Evolutionary conservation across 2,113 vertebrate species (phyloP).

Genomic region (Scomber colias): DNA sequence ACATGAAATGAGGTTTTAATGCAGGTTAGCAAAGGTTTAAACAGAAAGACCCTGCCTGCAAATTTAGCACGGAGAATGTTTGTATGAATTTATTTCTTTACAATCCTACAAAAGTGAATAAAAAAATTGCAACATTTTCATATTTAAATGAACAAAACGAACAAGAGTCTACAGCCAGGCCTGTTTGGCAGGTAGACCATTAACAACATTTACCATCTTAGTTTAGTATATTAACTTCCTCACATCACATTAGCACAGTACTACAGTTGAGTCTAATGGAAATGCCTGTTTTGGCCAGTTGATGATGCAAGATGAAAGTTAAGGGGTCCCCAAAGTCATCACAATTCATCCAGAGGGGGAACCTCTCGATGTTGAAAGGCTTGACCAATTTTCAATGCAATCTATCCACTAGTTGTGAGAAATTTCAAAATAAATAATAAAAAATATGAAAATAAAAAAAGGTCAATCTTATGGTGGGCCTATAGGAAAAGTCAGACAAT

Average conservation of each 20-base stretch:
- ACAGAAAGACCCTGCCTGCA: neutral
- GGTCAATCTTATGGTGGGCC: neutral
- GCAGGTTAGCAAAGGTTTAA: neutral
- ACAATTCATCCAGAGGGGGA: too few species aligned
- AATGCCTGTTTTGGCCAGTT: neutral
- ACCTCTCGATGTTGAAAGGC: too few species aligned
- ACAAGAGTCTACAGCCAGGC: too few species aligned
- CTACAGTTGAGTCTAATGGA: neutral
- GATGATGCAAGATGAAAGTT: too few species aligned
- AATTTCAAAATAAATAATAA: neutral
- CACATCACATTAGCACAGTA: neutral
- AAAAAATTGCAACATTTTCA: too few species aligned
- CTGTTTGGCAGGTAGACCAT: too few species aligned
- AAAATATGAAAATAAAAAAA: too few species aligned
- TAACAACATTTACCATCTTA: neutral
- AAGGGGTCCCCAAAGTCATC: too few species aligned
- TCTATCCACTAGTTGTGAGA: neutral
- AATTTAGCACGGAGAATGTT: neutral
- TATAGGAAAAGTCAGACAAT: neutral
- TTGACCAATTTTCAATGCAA: neutral
- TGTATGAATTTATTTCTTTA: too few species aligned
- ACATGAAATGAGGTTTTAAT: neutral
- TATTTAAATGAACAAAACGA: too few species aligned
- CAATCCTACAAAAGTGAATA: too few species aligned
- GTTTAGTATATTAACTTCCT: neutral